Conservation (phyloP, 2,113 vertebrate species). For the Syngnathus scovelli region DNA sequence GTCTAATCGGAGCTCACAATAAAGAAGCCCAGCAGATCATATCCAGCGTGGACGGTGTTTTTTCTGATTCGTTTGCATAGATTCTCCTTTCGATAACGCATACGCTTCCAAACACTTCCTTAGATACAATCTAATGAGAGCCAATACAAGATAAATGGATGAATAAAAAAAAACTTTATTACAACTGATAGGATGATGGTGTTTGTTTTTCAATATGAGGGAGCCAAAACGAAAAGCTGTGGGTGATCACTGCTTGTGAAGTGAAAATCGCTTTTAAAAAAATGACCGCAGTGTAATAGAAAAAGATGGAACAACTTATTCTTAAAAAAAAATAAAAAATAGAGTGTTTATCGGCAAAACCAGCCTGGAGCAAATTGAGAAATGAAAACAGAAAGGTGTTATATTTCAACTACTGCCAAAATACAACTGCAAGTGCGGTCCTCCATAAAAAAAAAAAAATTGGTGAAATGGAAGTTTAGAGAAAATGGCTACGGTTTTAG, state of each 20-base stretch:
- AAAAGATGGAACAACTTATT: neutral
- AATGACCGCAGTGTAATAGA: neutral
- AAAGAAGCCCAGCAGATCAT: neutral
- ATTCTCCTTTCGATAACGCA: neutral
- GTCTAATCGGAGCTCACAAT: neutral
- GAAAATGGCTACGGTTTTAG: constrained; percentile 17
- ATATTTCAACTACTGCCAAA: constrained; percentile 44
- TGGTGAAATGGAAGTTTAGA: constrained; percentile 32
- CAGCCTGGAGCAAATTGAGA: constrained; percentile 17
- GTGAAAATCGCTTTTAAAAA: neutral
- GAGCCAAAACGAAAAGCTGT: no score
- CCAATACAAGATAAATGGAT: neutral
- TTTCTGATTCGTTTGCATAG: neutral
- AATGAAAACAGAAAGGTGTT: constrained; percentile 32
- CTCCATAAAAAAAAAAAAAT: constrained; percentile 28
- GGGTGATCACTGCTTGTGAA: neutral
- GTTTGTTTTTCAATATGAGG: no score
- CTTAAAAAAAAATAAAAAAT: neutral
- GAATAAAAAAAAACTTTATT: neutral
- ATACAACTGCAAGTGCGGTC: constrained; percentile 37
- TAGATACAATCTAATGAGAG: neutral
- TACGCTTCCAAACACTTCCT: neutral
- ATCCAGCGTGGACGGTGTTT: neutral
- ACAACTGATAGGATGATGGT: no score
- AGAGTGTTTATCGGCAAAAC: constrained; percentile 16